These are phyloP conservation scores for Hylaeus volcanicus DNA, from an alignment of 1,140 invertebrate genomes.

Conservation along the genomic window DNA sequence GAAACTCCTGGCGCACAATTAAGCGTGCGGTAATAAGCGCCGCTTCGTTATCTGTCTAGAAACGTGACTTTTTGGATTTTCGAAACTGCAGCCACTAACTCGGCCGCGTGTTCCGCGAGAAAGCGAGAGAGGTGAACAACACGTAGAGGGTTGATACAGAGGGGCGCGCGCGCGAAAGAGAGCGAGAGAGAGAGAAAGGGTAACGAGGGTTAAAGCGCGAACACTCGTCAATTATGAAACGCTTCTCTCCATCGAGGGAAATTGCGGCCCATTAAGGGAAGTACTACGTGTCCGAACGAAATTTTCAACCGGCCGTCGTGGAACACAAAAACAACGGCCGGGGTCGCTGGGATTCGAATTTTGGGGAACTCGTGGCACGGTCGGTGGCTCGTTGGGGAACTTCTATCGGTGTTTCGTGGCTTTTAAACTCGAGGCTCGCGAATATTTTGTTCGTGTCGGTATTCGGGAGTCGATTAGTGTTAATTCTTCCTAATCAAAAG, in stretches of 20 bases:
- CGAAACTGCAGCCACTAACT: slow-evolving; percentile 29
- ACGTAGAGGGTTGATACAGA: background rate
- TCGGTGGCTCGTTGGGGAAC: slow-evolving; percentile 19
- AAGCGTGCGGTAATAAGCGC: slow-evolving; percentile 55
- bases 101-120: slow-evolving; percentile 8
- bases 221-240: slow-evolving; percentile 69
- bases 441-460: too few species aligned
- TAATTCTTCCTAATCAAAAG: too few species aligned
- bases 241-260: slow-evolving; percentile 54
- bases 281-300: slow-evolving; percentile 64
- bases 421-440: background rate
- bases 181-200: background rate
- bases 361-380: background rate
- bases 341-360: background rate
- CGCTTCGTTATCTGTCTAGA: slow-evolving; percentile 57
- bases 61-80: slow-evolving; percentile 68
- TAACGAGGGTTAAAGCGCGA: slow-evolving; percentile 65
- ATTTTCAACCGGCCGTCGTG: slow-evolving; percentile 51
- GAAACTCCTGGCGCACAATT: slow-evolving; percentile 50
- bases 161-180: background rate
- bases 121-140: slow-evolving; percentile 2
- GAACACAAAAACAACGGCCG: slow-evolving; percentile 44
- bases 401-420: background rate
- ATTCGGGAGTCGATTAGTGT: too few species aligned
- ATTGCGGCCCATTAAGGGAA: slow-evolving; percentile 66